Conservation (phyloP, 2,888 invertebrate species). For the Petrolisthes cinctipes region DNA sequence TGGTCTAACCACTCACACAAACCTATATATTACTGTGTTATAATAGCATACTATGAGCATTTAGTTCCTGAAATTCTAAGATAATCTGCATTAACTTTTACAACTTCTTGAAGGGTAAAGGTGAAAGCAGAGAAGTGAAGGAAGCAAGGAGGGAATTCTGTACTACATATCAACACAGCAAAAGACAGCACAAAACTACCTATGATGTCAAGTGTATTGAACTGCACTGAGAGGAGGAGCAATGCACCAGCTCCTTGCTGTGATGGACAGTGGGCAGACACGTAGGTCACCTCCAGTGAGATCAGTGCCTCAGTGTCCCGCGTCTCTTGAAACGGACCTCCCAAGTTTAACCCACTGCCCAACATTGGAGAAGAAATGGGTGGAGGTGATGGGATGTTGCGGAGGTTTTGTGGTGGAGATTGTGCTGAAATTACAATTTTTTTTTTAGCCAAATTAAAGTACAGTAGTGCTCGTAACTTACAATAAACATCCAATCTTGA, state of each 20-base stretch:
- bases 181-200: slow-evolving; percentile 74
- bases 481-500: neutral
- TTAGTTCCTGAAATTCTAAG: neutral
- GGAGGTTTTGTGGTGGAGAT: slow-evolving; percentile 40
- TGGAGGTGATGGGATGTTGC: slow-evolving; percentile 43
- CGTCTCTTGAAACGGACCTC: slow-evolving; percentile 20
- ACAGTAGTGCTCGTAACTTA: neutral
- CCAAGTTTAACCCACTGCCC: slow-evolving; percentile 77
- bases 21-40: too few species aligned
- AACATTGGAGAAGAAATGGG: slow-evolving; percentile 68
- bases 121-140: neutral
- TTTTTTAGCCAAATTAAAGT: too few species aligned
- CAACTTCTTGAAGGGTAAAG: too few species aligned
- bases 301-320: slow-evolving; percentile 71
- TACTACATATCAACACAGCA: neutral
- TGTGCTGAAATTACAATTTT: slow-evolving; percentile 14
- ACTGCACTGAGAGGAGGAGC: slow-evolving; percentile 88
- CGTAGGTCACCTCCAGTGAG: slow-evolving; percentile 84
- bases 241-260: slow-evolving; percentile 68
- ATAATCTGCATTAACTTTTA: too few species aligned
- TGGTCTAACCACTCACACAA: too few species aligned
- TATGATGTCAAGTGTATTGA: slow-evolving; percentile 94
- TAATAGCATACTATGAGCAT: neutral
- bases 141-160: neutral
- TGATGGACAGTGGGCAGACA: slow-evolving; percentile 70